Evolutionary conservation across 2,113 vertebrate species (phyloP).

Genomic region (Sapayoa aenigma): DNA sequence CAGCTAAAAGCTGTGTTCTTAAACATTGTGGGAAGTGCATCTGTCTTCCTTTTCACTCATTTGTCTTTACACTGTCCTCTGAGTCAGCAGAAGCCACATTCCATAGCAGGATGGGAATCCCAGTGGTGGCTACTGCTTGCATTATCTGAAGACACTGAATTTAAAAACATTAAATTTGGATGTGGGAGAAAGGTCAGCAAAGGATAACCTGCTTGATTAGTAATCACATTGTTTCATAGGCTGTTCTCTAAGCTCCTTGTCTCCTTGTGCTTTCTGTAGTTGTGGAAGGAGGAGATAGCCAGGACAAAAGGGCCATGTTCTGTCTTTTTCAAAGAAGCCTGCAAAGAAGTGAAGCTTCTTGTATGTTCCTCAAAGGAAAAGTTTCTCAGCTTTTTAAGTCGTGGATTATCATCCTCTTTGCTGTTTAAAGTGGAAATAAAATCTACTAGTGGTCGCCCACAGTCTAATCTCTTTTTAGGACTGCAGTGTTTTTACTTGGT

Average conservation of each 20-base stretch:
- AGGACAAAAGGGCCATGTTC: neutral
- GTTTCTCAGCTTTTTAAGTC: neutral
- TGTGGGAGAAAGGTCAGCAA: neutral
- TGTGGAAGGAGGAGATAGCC: neutral
- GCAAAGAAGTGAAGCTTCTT: neutral
- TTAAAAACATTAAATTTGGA: neutral
- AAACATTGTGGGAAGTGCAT: neutral
- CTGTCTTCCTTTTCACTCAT: neutral
- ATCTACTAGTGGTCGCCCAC: neutral
- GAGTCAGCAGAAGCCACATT: neutral
- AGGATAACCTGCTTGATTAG: neutral
- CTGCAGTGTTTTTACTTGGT: neutral
- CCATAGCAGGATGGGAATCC: rapidly evolving
- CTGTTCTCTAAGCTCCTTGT: neutral
- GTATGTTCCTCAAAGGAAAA: neutral
- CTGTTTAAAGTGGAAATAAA: neutral
- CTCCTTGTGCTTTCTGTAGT: neutral
- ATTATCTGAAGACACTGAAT: neutral
- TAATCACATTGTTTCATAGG: neutral
- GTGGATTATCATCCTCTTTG: neutral
- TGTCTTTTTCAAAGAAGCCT: neutral
- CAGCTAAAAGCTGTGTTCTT: neutral
- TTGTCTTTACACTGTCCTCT: neutral
- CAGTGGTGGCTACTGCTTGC: neutral
- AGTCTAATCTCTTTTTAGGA: neutral